phyloP scores from a whole-genome alignment of 92 coral and sea anemone species.

The Paramuricea clavata region DNA sequence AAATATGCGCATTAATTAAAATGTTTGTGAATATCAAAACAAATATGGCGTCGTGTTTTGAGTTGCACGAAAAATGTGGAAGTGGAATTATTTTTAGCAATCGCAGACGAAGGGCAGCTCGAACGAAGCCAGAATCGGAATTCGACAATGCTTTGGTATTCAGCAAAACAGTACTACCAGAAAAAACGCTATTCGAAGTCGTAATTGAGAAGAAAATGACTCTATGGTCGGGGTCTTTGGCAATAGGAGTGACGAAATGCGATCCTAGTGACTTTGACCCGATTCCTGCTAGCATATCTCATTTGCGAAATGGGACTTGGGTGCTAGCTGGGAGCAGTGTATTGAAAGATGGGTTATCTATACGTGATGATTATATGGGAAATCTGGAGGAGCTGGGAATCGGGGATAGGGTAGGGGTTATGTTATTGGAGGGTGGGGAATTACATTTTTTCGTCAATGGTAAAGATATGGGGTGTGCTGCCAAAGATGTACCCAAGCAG shows the following conservation, averaged over 20 bases:
- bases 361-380: constrained; percentile 81
- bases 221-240: constrained; percentile 95
- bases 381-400: constrained; percentile 87
- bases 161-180: constrained; percentile 73
- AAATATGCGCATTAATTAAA: too few relatives aligned
- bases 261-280: constrained; percentile 76
- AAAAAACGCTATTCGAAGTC: constrained; percentile 81
- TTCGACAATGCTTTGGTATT: constrained; percentile 94
- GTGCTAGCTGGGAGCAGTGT: constrained; percentile 89
- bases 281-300: constrained; percentile 88
- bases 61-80: constrained; percentile 90
- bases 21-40: constrained; percentile 22
- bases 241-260: constrained; percentile 87
- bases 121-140: constrained; percentile 88
- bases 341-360: constrained; percentile 85
- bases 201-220: constrained; percentile 82
- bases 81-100: constrained; percentile 83
- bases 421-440: constrained; percentile 69
- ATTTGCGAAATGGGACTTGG: constrained; percentile 96
- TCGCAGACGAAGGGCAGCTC: constrained; percentile 79
- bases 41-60: constrained; percentile 79
- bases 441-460: constrained; percentile 96
- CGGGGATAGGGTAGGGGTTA: constrained; percentile 88
- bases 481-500: constrained; percentile 74
- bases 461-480: constrained; percentile 89